Evolutionary conservation across 2,113 vertebrate genomes (phyloP).

Genomic region (Eulemur macaco): DNA sequence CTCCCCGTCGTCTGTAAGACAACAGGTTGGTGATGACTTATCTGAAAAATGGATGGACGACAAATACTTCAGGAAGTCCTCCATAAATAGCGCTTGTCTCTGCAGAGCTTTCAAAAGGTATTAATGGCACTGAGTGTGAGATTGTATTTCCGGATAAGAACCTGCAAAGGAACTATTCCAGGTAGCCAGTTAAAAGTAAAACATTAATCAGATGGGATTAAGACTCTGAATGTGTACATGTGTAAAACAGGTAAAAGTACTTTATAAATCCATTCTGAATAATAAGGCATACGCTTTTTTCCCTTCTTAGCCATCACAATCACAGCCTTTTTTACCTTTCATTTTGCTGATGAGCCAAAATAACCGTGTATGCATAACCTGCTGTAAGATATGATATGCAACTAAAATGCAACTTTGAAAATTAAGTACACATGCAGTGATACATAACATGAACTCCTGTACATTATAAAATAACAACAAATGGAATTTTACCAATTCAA

Average conservation of each 20-base stretch:
- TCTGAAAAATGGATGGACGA: background rate
- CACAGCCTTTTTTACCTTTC: background rate
- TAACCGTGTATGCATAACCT: background rate
- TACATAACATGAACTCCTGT: background rate
- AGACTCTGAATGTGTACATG: background rate
- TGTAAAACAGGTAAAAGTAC: background rate
- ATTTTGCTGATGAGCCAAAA: background rate
- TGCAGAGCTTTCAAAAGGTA: background rate
- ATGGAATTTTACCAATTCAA: background rate
- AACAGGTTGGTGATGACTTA: constrained; percentile 43
- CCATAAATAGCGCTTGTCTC: background rate
- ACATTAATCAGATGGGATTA: background rate
- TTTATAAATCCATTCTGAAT: background rate
- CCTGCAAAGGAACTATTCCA: background rate
- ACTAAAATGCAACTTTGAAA: background rate
- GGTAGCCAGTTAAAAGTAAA: background rate
- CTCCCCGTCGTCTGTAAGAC: background rate
- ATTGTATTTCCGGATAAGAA: background rate
- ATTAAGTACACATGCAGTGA: background rate
- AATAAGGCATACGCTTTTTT: background rate
- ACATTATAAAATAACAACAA: background rate
- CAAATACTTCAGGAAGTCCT: background rate
- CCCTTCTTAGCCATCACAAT: background rate
- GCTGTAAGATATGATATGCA: background rate
- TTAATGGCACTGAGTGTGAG: background rate